Evolutionary conservation across 2,888 invertebrate species (phyloP), one percentile per base, ranked within the genome.

Genomic region (Tortrix viridana): DNA sequence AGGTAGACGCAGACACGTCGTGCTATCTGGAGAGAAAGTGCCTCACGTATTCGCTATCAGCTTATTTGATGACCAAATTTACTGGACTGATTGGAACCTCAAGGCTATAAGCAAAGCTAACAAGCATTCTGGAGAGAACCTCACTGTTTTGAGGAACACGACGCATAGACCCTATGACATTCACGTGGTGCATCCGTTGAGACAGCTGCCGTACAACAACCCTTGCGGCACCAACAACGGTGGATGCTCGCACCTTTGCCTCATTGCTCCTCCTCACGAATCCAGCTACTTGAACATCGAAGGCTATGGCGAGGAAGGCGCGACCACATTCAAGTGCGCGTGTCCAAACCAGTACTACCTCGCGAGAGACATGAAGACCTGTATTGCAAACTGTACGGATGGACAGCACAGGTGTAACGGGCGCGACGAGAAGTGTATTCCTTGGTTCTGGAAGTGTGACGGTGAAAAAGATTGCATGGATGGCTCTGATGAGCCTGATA

Each of bases 61-160:
- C 9, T 93, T 99, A 0, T 99, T 99, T 82, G 99, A 99, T 77
- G 98, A 99, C 75, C 95, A 94, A 73, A 93, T 97, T 19, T 99
- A 96, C 88, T 99, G 99, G 98, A 98, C 98, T 0, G 99, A 99
- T 82, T 99, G 99, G 99, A 99, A 99, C 83, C 88, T 98, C 54
- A 98, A 98, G 82, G 97, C 97, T 0, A 96, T 99, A 58, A 95
- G 96, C 70, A 94, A 96, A 72, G 98, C 98, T 0, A 96, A 98
- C 77, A 99, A 99, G 84, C 98, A 97, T 84, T 96, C 96, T 0
- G 97, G 97, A 23, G 94, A 94, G 69, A 94, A 96, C 72, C 89
- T 96, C 58, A 94, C 93, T 54, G 88, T 96, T 1, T 88, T 99
- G 1, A 89, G 98, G 56, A 98, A 98, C 75, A 97, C 98, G 0